Percentiles rank a stretch among this genome's conserved stretches.
Conservation (phyloP, 92 coral and sea anemone genomes). For the Epizoanthus stellaris region DNA sequence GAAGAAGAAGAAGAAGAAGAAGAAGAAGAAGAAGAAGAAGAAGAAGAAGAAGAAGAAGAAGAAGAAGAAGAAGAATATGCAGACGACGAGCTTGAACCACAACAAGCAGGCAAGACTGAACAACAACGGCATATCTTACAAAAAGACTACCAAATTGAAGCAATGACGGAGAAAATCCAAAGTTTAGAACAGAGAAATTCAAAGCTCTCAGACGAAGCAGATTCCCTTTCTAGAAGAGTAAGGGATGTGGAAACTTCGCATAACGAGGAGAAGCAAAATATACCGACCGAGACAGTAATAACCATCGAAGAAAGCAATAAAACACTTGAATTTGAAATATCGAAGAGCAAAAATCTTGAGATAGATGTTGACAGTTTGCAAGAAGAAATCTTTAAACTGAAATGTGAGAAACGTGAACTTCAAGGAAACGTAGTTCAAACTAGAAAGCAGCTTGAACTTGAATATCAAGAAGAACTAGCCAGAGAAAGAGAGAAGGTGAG, state of each 20-base stretch:
- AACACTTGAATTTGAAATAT: slow-evolving; percentile 55
- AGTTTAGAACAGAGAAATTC: slow-evolving; percentile 57
- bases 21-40: slow-evolving; percentile 44
- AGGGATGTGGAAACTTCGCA: slow-evolving; percentile 62
- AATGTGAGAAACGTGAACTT: slow-evolving; percentile 58
- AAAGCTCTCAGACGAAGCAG: slow-evolving; percentile 55
- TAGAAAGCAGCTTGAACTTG: slow-evolving; percentile 50
- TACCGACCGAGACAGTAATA: slow-evolving; percentile 25
- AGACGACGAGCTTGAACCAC: too few relatives aligned
- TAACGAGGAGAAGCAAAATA: slow-evolving; percentile 54
- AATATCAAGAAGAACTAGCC: slow-evolving; percentile 45
- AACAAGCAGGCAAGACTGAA: too few relatives aligned
- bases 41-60: slow-evolving; percentile 18
- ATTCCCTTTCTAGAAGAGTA: slow-evolving; percentile 56
- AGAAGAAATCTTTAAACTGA: slow-evolving; percentile 46
- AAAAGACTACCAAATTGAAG: slow-evolving; percentile 48
- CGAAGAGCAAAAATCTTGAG: slow-evolving; percentile 50
- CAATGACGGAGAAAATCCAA: slow-evolving; percentile 58
- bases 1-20: slow-evolving; percentile 60
- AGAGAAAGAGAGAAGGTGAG: slow-evolving; percentile 50
- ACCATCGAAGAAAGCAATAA: slow-evolving; percentile 45
- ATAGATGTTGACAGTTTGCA: slow-evolving; percentile 34
- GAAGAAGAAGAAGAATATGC: background rate
- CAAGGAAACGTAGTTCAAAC: slow-evolving; percentile 51
- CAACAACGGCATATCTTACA: too few relatives aligned